Evolutionary conservation across 2,888 invertebrate species (phyloP).

Genomic region (Diaprepes abbreviatus): DNA sequence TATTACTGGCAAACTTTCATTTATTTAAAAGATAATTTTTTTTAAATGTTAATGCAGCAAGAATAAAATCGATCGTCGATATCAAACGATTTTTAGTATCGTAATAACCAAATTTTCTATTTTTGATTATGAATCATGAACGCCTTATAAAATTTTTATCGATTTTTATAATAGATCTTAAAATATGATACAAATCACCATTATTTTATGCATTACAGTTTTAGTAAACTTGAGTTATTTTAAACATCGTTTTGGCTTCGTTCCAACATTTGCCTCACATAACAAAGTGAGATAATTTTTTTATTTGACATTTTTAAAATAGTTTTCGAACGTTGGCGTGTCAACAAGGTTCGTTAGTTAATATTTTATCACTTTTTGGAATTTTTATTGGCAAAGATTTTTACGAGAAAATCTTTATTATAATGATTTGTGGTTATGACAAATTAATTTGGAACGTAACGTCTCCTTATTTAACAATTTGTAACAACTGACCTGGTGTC

Average conservation of each 20-base stretch:
- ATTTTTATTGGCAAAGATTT: not conserved
- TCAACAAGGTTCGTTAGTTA: conserved; percentile 7
- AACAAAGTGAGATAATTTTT: conserved; percentile 4
- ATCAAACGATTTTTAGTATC: no score
- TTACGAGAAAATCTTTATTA: not conserved
- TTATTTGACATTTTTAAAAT: conserved; percentile 18
- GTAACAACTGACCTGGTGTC: no score
- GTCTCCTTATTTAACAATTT: no score
- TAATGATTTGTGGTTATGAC: no score
- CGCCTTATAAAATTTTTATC: not conserved
- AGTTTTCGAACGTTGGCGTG: conserved; percentile 5
- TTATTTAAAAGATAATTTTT: no score
- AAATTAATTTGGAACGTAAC: no score
- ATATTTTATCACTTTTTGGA: conserved; percentile 1
- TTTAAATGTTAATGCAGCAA: no score
- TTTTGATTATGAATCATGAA: conserved; percentile 1
- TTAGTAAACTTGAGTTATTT: conserved; percentile 12
- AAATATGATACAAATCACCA: conserved; percentile 8
- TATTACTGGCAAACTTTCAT: no score
- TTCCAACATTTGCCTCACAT: not conserved
- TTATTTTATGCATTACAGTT: not conserved
- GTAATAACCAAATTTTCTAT: no score
- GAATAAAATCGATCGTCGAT: no score
- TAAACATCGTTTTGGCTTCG: not conserved
- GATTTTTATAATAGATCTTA: not conserved